Evolutionary conservation across 2,113 vertebrate species (phyloP).

Genomic region (Cinclus cinclus): DNA sequence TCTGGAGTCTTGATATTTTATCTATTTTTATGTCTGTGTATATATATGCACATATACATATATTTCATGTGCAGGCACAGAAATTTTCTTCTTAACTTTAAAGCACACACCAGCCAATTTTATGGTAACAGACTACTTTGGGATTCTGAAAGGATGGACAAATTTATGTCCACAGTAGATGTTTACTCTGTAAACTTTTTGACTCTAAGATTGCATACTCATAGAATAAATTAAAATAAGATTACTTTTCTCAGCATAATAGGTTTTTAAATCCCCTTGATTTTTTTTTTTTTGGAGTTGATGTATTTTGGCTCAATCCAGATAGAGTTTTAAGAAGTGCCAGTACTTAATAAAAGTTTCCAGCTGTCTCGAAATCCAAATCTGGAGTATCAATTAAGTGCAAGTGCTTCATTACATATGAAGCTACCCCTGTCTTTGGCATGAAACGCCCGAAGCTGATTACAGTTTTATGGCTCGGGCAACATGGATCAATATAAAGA

Average conservation of each 20-base stretch:
- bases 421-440: constrained; percentile 26
- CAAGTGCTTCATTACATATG: background rate
- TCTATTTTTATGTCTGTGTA: background rate
- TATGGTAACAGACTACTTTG: background rate
- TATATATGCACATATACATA: background rate
- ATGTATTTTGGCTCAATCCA: constrained; percentile 13
- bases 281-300: background rate
- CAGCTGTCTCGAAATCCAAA: constrained; percentile 38
- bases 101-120: background rate
- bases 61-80: background rate
- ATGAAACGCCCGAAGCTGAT: background rate
- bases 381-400: constrained; percentile 41
- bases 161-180: background rate
- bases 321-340: constrained; percentile 45
- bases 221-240: background rate
- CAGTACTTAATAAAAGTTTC: constrained; percentile 67
- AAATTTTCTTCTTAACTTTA: background rate
- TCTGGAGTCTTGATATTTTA: background rate
- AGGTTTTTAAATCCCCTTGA: background rate
- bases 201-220: background rate
- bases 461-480: background rate
- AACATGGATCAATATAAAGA: background rate
- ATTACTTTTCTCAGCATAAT: background rate
- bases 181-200: background rate
- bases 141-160: background rate